Base-by-base conservation (phyloP, 2,797 vertebrate species). In the Synaphobranchus kaupii region DNA sequence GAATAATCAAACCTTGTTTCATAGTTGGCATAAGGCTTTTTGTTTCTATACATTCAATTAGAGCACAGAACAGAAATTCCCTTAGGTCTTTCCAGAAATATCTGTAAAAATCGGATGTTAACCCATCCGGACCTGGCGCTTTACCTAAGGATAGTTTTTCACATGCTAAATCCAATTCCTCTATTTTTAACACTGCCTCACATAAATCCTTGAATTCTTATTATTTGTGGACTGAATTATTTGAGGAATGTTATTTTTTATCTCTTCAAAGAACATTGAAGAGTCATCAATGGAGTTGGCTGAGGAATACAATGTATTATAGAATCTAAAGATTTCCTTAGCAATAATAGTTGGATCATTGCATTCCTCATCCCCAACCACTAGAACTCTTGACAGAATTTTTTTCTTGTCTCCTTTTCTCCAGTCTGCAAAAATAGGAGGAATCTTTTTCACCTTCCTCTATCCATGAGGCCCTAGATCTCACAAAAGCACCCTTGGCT, bases 71-170 rank as follows among this genome's bases (percentile, higher is more conserved):
- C 3, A 84, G n/a, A 17, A 60, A 84, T 12, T 6, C 17, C 7
- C 28, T 58, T 31, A 84, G 7, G 1, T 17, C n/a, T 28, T 54
- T 56, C 25, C 48, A 28, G 54, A 84, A 58, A 28, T 31, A 31
- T 25, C 3, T 2, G 20, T 71, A 71, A 25, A 84, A 31, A n/a
- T 58, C 52, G 54, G 28, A n/a, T 15, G 12, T 84, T n/a, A 84
- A 13, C 13, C 83, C 83, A 84, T 84, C 83, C 50, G 17, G 54
- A 25, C 83, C 83, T 12, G 83, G 83, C 2, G 83, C 54, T 34
- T 84, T 84, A 54, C 34, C 34, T 28, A 28, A 28, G 9, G 8
- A 17, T 17, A 84, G 7, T 5, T 52, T 25, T 13, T 12, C 3
- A 22, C 28, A 28, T 13, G n/a, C 54, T 2, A 31, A 31, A 6